phyloP scores from a whole-genome alignment of 2,888 invertebrate species.

The Acrocera orbiculus region DNA sequence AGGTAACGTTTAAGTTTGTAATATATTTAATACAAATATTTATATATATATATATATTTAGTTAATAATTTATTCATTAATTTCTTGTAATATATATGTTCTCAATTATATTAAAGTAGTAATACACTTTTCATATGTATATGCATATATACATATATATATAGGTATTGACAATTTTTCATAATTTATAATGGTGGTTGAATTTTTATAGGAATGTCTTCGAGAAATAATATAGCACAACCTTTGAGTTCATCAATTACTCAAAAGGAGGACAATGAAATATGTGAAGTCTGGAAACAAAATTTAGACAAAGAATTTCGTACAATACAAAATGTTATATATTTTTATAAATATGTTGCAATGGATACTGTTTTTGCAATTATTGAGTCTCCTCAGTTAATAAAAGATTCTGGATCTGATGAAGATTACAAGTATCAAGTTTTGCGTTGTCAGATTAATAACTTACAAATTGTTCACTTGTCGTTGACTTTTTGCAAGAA shows the following conservation, averaged over 20 bases:
- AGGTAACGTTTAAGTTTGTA: too few species aligned
- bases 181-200: too few species aligned
- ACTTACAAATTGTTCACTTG: conserved; percentile 90
- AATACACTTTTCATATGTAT: too few species aligned
- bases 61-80: too few species aligned
- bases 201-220: conserved; percentile 41
- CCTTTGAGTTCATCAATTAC: conserved; percentile 9
- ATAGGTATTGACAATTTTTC: too few species aligned
- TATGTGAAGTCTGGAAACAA: conserved; percentile 94
- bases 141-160: too few species aligned
- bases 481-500: conserved; percentile 96
- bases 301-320: conserved; percentile 96
- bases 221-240: conserved; percentile 45
- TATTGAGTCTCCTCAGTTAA: conserved; percentile 88
- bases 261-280: conserved; percentile 72
- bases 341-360: conserved; percentile 68
- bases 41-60: too few species aligned
- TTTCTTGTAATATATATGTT: too few species aligned
- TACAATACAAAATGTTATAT: conserved; percentile 76
- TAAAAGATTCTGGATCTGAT: conserved; percentile 84
- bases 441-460: conserved; percentile 89
- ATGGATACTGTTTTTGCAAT: conserved; percentile 99
- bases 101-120: too few species aligned
- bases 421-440: conserved; percentile 90
- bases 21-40: too few species aligned